Percentiles rank a stretch among this genome's conserved stretches.
Evolutionary conservation across 2,888 invertebrate species (phyloP).

Genomic region (Ectemnius continuus): DNA sequence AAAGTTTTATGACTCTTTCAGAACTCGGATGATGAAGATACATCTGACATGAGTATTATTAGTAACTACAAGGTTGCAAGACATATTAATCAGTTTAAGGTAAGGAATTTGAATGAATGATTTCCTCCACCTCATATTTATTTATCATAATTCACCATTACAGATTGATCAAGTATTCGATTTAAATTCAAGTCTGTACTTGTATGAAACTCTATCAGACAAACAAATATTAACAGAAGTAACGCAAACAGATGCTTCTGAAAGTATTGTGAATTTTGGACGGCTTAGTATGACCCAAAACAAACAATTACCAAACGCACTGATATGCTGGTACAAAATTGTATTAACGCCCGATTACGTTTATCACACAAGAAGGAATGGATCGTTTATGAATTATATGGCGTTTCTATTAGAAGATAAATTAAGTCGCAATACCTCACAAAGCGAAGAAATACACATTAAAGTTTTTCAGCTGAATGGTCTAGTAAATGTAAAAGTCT

Average conservation of each 20-base stretch:
- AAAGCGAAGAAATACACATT: conserved; percentile 57
- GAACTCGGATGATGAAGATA: conserved; percentile 28
- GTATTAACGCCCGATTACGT: conserved; percentile 46
- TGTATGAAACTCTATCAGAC: conserved; percentile 53
- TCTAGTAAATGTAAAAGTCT: conserved; percentile 56
- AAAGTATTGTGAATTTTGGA: conserved; percentile 60
- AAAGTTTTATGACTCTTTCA: conserved; percentile 16
- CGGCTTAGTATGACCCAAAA: conserved; percentile 44
- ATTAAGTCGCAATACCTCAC: conserved; percentile 43
- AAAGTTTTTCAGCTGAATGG: conserved; percentile 63
- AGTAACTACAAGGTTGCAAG: conserved; percentile 79
- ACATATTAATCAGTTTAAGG: conserved; percentile 82
- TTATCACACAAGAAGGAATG: conserved; percentile 57
- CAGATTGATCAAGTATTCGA: conserved; percentile 69
- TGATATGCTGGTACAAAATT: conserved; percentile 68
- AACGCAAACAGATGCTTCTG: conserved; percentile 53
- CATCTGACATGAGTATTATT: conserved; percentile 30
- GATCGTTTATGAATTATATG: conserved; percentile 68
- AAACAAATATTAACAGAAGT: conserved; percentile 59
- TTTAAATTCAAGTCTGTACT: conserved; percentile 65
- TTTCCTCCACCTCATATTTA: background rate
- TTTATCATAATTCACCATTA: conserved; percentile 19
- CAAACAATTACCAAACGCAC: conserved; percentile 60
- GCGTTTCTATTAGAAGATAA: conserved; percentile 65
- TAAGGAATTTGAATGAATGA: conserved; percentile 61